Base-by-base conservation (phyloP, 2,797 vertebrate genomes). In the Apogon hyalosoma region DNA sequence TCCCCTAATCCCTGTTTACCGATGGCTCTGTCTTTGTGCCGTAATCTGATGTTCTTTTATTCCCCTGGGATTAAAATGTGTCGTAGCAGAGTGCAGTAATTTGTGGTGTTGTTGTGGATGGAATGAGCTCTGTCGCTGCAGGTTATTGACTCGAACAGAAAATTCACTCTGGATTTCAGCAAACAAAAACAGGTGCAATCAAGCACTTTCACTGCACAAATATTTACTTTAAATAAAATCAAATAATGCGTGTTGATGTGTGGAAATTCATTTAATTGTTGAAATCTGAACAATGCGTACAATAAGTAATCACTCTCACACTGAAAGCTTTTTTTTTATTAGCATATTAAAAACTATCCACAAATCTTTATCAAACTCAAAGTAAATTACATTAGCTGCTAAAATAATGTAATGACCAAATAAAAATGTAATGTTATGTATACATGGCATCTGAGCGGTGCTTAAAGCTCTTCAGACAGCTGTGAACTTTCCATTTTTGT, bases 11-110 rank as follows among this genome's bases (percentile, higher is more conserved):
- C 88, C 58, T 82, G 77, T 90, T 89, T 82, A 91, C 89, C 69
- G 70, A 80, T 83, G 88, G 84, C 82, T 53, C 80, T 73, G 80
- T 82, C 62, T 88, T 90, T 87, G 82, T 78, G 79, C 64, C 55
- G 38, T 93, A 92, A 94, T 93, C 89, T 88, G 87, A 89, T 93
- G 92, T 91, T 85, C 88, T 88, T 93, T 92, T 91, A 90, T 89
- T 84, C 65, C 72, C 24, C 9, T 2, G 76, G 68, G 91, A 94
- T 92, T 92, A 89, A 80, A 87, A 63, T 49, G 65, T 77, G 79
- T 78, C 66, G 48, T 80, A 69, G 69, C 54, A 79, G 61, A 83
- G 70, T 36, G 21, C 31, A 80, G 79, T 74, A 61, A 83, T 86
- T 82, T 87, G 80, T 68, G 63, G 43, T 69, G 77, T 80, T 86